Evolutionary conservation across 2,797 vertebrate species (phyloP), one percentile per base, ranked within the genome.

Genomic region (Chelidonichthys spinosus): DNA sequence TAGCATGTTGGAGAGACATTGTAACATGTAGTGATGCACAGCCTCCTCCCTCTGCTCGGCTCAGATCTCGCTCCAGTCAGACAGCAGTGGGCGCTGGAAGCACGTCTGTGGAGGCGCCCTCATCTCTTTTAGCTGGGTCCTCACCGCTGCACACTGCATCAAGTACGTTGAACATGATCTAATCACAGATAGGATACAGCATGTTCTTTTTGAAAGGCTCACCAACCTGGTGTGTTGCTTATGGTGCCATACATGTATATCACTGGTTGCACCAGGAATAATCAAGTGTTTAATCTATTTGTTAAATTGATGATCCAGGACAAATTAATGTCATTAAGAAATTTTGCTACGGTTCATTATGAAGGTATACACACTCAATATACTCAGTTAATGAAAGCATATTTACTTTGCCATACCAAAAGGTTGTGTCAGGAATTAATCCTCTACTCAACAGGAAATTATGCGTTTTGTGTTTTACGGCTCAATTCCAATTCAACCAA

Each of bases 41-140:
- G 17, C 55, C 17, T 43, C 8, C 18, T 54, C 4, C 64, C 8
- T 36, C 32, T 8, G 2, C n/a, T 60, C 46, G 44, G 36, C 33
- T 47, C 76, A 97, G 96, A 89, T 90, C 46, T 96, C 95, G 7
- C 95, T 97, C 10, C 95, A 97, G 43, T 94, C 82, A 2, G 77
- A 93, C 87, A 67, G 4, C 6, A 92, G 87, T 15, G 79, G 63
- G 1, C 87, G 87, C 14, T 97, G 95, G 95, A 17, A 0, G 2
- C 96, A 97, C 72, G 94, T 94, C 55, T 97, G 95, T 1, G 95
- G 96, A 69, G 96, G 95, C 35, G 92, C 86, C 35, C 93, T 96
- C 74, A 92, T 97, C 60, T 87, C 91, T 9, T 56, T 73, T 11
- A 88, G 91, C 42, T 97, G 96, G 96, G 94, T 96, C 43, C 35